Evolutionary conservation across 2,113 vertebrate species (phyloP), one percentile per base, ranked within the genome.

Genomic region (Clarias batrachus): DNA sequence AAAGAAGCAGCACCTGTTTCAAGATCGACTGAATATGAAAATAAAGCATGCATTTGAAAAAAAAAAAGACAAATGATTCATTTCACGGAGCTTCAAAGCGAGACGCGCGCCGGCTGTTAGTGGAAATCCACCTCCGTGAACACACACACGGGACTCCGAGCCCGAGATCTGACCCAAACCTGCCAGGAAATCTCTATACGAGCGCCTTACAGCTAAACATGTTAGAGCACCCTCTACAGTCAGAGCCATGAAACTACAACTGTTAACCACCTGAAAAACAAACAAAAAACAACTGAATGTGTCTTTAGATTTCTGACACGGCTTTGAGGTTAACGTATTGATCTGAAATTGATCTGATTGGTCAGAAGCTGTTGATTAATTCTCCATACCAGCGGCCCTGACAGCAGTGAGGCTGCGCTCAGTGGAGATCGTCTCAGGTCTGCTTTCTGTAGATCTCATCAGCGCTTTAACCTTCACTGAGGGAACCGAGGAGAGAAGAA

Each of bases 1-100:
- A 85, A 90, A 86, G 79, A 87, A 73, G 54, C 87, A 85, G 87
- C 87, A 89, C 89, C 89, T 90, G 83, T 81, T 86, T 71, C 59
- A 33, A 87, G 86, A 84, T 90, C 60, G 87, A 86, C 83, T 41
- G 83, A 78, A 90, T 87, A 84, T 83, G 83, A 86, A 89, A 86
- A 77, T 81, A 89, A 78, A 63, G 73, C 13, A 65, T 19, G 82
- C 82, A 62, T 77, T 82, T 63, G 83, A 77, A 87, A 85, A 87
- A 73, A 76, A 77, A 87, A 85, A 87, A 73, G 81, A 89, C 84
- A 81, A 89, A 89, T 87, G 62, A 82, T 80, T 63, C 37, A 79
- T 81, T 81, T 54, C 77, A 63, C 9, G 4, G 19, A 27, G 76
- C 88, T 85, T 87, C 77, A 89, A 89, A 81, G 63, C 81, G 76